Conservation (phyloP, 1,140 invertebrate genomes). For the Drosophila gunungcola region DNA sequence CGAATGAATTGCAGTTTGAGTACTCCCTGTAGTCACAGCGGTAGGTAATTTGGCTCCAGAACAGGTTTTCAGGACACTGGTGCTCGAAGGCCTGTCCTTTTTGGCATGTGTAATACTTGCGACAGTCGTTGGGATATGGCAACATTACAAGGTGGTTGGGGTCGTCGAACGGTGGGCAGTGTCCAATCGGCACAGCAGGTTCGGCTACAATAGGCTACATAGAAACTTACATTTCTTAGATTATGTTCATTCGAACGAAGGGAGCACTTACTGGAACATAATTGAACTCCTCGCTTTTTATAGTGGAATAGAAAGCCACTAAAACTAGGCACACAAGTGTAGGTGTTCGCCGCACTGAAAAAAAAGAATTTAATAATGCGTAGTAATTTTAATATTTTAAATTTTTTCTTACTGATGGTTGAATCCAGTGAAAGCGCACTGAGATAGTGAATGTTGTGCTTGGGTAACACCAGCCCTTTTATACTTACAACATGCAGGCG, state of each 20-base stretch:
- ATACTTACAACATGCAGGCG: neutral
- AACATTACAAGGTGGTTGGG: slow-evolving; percentile 46
- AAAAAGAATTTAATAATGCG: neutral
- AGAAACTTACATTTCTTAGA: neutral
- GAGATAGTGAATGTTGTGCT: neutral
- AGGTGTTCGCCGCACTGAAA: slow-evolving; percentile 14
- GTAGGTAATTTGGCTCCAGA: slow-evolving; percentile 57
- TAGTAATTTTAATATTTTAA: neutral
- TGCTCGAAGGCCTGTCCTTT: slow-evolving; percentile 14
- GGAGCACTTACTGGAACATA: neutral
- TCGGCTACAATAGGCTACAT: neutral
- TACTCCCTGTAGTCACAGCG: slow-evolving; percentile 56
- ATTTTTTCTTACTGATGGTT: slow-evolving; percentile 22
- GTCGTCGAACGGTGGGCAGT: slow-evolving; percentile 59
- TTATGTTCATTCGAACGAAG: neutral
- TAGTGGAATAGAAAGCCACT: neutral
- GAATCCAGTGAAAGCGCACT: neutral
- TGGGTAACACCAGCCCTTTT: slow-evolving; percentile 8
- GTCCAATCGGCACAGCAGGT: neutral
- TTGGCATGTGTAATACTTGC: slow-evolving; percentile 54
- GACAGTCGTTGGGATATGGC: slow-evolving; percentile 50
- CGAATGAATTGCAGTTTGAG: slow-evolving; percentile 25
- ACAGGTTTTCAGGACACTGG: slow-evolving; percentile 57
- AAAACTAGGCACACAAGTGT: slow-evolving; percentile 1
- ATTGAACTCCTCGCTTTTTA: neutral